A percentile compares a stretch with the other conserved stretches of the same genome.
Conservation (phyloP, 2,888 invertebrate genomes). For the Synergus japonicus region DNA sequence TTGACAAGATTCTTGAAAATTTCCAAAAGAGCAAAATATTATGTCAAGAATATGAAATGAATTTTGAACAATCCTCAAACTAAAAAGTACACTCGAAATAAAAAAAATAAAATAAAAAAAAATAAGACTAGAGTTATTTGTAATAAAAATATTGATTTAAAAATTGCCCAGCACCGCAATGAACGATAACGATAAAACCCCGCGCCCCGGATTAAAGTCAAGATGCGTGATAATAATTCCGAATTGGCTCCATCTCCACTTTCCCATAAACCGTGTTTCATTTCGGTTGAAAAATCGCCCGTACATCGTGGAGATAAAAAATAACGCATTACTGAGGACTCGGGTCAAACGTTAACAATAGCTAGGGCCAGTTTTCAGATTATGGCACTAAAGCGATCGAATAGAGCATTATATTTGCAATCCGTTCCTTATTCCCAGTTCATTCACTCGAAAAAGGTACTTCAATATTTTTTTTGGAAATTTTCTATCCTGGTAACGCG, state of each 20-base stretch:
- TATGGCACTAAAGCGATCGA: conserved; percentile 70
- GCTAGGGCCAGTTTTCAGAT: conserved; percentile 51
- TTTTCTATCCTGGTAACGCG: conserved; percentile 35
- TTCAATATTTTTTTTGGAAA: conserved; percentile 35
- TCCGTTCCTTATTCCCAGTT: conserved; percentile 46
- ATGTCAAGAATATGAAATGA: too few relatives aligned
- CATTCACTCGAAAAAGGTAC: neutral
- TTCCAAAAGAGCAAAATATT: too few relatives aligned
- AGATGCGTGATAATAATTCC: conserved; percentile 16
- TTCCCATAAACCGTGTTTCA: conserved; percentile 37
- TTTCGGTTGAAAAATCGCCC: conserved; percentile 23
- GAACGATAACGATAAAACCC: conserved; percentile 35
- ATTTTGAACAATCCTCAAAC: neutral
- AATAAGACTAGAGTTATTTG: neutral
- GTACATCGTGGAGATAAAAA: conserved; percentile 37
- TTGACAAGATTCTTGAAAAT: too few relatives aligned
- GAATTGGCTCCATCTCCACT: conserved; percentile 40
- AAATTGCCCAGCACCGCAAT: conserved; percentile 33
- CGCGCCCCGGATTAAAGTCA: neutral
- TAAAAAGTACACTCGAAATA: neutral
- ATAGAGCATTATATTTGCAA: conserved; percentile 57
- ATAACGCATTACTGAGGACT: conserved; percentile 63
- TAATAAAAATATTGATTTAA: neutral
- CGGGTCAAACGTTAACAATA: conserved; percentile 64
- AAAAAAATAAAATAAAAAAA: neutral